Conservation (phyloP, 2,888 invertebrate species). For the Ophion costatus region DNA sequence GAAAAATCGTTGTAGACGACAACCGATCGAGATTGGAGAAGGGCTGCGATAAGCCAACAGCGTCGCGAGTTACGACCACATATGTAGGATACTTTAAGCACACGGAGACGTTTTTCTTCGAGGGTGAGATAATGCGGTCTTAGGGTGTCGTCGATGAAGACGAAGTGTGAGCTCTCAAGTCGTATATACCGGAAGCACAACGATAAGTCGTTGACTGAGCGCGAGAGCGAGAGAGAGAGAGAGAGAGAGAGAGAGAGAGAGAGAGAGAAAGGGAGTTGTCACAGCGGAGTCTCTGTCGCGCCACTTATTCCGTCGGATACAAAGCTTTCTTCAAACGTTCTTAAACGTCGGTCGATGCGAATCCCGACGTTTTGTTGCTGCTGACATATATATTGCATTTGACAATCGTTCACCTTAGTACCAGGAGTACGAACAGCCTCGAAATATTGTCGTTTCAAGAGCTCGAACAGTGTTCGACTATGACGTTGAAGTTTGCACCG, state of each 20-base stretch:
- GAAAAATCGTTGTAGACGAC: constrained; percentile 5
- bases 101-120: constrained; percentile 33
- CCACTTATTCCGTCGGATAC: constrained; percentile 33
- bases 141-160: constrained; percentile 40
- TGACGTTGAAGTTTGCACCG: too few relatives aligned
- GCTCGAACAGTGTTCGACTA: not conserved
- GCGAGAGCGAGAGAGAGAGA: not conserved
- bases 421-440: not conserved
- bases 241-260: not conserved
- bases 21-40: constrained; percentile 28
- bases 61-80: constrained; percentile 17
- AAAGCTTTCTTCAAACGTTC: constrained; percentile 47
- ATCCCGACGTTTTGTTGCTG: constrained; percentile 14
- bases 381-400: constrained; percentile 3
- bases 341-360: constrained; percentile 23
- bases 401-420: constrained; percentile 33
- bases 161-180: constrained; percentile 38
- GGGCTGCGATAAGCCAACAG: constrained; percentile 8
- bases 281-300: constrained; percentile 32
- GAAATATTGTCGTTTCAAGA: not conserved
- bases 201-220: constrained; percentile 54
- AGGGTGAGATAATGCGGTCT: constrained; percentile 48
- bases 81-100: constrained; percentile 10
- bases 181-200: constrained; percentile 28
- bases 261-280: not conserved